Evolutionary conservation across 2,797 vertebrate species (phyloP), one percentile per base, ranked within the genome.

Genomic region (Enteromius afrohamiltoni): DNA sequence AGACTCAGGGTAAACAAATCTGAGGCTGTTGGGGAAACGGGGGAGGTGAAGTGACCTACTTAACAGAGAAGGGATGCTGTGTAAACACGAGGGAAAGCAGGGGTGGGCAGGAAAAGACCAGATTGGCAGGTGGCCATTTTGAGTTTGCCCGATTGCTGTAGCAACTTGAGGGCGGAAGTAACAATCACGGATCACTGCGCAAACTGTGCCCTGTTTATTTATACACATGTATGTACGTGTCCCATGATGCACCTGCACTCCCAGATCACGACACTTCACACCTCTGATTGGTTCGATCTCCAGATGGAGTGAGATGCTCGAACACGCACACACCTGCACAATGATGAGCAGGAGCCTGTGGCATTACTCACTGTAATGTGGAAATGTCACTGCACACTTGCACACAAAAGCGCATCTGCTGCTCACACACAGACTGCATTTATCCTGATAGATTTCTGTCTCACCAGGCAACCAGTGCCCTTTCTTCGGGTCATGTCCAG

Each of bases 91-190:
- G 40, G 73, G 76, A 87, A 65, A 73, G 80, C 83, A 65, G 82
- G 55, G 76, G 69, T 42, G 53, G 77, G 62, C 55, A 81, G 62
- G 53, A 34, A 58, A 58, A 71, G 76, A 64, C 74, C 70, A 51
- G 64, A 88, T 86, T 88, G 88, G 88, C 88, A 88, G 79, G 78
- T 51, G 65, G 83, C 85, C 77, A 85, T 86, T 85, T 88, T 88
- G 65, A 73, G 81, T 45, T 85, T 60, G 26, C 80, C 83, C 67
- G 75, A 83, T 88, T 85, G 85, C 85, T 58, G 51, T 88, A 86
- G 81, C 37, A 79, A 88, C 79, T 71, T 26, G 37, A 85, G 82
- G 58, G 78, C 70, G 45, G 29, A 83, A 45, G 53, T 62, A 51
- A 71, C 37, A 23, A 17, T 10, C 64, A 74, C 17, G 60, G 74